These are phyloP conservation scores for Hypomecis atomaria DNA, from an alignment of 2,888 invertebrate genomes.

Conservation along the genomic window DNA sequence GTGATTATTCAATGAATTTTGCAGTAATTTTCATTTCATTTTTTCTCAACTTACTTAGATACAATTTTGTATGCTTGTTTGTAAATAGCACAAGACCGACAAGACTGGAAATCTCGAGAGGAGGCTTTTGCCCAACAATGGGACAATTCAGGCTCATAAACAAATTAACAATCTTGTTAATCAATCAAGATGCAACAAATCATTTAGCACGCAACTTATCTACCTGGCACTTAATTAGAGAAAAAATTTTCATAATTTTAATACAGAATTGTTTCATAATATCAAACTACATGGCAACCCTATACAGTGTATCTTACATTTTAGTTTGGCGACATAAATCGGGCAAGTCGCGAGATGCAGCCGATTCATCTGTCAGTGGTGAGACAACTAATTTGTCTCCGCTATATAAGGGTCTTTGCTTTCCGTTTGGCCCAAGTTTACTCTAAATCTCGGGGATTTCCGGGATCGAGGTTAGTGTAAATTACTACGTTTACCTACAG, in stretches of 20 bases:
- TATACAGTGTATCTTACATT: conserved; percentile 42
- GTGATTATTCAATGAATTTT: too few relatives aligned
- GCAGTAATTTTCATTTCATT: too few relatives aligned
- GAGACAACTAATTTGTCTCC: conserved; percentile 77
- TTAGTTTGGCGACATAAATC: conserved; percentile 59
- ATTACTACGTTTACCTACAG: not conserved
- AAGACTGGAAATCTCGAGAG: too few relatives aligned
- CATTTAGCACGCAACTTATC: too few relatives aligned
- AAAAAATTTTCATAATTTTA: not conserved
- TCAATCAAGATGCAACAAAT: too few relatives aligned
- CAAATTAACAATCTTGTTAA: too few relatives aligned
- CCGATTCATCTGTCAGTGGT: conserved; percentile 66
- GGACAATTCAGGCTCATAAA: too few relatives aligned
- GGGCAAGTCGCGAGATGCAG: conserved; percentile 56
- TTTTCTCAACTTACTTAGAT: too few relatives aligned
- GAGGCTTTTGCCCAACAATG: too few relatives aligned
- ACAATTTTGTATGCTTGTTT: too few relatives aligned
- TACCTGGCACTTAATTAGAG: too few relatives aligned
- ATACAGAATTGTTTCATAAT: not conserved
- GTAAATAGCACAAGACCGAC: too few relatives aligned
- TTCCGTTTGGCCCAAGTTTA: conserved; percentile 44
- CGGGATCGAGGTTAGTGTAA: conserved; percentile 1
- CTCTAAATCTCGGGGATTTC: conserved; percentile 16
- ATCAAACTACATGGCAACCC: not conserved
- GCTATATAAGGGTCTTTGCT: conserved; percentile 59